A percentile compares a stretch with the other conserved stretches of the same genome.
phyloP scores from a whole-genome alignment of 2,113 vertebrate genomes.

The Pampusana beccarii region DNA sequence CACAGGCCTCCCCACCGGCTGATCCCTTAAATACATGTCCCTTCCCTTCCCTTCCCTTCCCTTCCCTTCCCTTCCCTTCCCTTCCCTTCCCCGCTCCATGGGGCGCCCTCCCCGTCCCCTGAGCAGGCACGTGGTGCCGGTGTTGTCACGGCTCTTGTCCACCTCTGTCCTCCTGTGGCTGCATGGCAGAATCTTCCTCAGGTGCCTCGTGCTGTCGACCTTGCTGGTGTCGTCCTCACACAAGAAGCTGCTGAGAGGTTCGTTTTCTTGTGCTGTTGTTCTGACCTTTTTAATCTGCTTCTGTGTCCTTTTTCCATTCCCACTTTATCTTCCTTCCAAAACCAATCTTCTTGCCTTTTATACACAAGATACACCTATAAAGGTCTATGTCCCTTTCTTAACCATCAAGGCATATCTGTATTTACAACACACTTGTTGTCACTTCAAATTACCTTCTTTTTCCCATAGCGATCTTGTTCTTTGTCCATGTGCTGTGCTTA shows the following conservation, averaged over 20 bases:
- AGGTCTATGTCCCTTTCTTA: background rate
- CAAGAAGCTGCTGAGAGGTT: conserved; percentile 51
- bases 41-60: too few species aligned
- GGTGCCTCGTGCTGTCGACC: background rate
- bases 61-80: background rate
- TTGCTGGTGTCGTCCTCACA: conserved; percentile 17
- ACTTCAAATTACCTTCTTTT: background rate
- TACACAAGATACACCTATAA: background rate
- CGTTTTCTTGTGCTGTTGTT: background rate
- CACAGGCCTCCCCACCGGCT: background rate
- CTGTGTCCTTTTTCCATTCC: background rate
- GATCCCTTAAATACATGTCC: background rate
- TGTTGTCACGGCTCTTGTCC: background rate
- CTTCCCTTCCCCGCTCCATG: too few species aligned
- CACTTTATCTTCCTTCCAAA: conserved; percentile 57
- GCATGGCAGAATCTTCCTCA: background rate
- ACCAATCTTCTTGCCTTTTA: background rate
- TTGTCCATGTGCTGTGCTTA: background rate
- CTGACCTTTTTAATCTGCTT: conserved; percentile 13
- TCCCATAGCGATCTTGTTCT: background rate
- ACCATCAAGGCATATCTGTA: background rate
- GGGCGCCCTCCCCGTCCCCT: background rate
- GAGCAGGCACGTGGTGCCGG: background rate
- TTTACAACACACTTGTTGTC: background rate
- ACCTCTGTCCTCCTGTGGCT: background rate